Percentiles rank a stretch among this genome's conserved stretches.
These are phyloP conservation scores for Meloidogyne floridensis DNA, from an alignment of 1,140 invertebrate species.

Conservation along the genomic window DNA sequence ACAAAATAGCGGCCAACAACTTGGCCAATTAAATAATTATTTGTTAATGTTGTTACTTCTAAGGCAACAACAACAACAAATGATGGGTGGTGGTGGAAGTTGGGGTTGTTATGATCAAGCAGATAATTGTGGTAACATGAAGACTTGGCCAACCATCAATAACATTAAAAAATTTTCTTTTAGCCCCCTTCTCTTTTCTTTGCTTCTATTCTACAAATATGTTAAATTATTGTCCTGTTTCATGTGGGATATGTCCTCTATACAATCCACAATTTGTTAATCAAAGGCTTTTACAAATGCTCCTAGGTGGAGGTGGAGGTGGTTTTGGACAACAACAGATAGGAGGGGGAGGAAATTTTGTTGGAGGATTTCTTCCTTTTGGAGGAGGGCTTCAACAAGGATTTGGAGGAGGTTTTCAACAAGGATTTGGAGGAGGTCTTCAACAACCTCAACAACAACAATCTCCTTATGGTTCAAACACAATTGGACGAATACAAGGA, in stretches of 20 bases:
- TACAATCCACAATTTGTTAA: conserved; percentile 5
- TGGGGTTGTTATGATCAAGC: background rate
- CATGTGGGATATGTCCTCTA: background rate
- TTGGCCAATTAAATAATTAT: background rate
- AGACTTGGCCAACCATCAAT: too few species aligned
- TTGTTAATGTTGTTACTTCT: background rate
- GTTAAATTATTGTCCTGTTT: background rate
- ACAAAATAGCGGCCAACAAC: background rate
- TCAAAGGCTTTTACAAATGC: background rate
- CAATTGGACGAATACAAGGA: background rate
- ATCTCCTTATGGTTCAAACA: background rate
- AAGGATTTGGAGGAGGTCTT: background rate
- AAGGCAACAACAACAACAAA: background rate
- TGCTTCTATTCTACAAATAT: background rate
- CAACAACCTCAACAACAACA: background rate
- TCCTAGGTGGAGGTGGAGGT: background rate
- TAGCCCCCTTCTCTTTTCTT: background rate
- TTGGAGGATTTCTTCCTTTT: background rate
- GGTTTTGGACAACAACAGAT: background rate
- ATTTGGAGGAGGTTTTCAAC: background rate
- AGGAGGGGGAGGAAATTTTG: background rate
- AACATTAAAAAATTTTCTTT: too few species aligned
- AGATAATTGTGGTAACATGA: background rate
- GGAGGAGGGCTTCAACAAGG: background rate
- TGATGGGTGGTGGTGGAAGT: background rate